Percentiles rank a stretch among this genome's conserved stretches.
phyloP scores from a whole-genome alignment of 2,888 invertebrate species.

The Lutraria lutraria region DNA sequence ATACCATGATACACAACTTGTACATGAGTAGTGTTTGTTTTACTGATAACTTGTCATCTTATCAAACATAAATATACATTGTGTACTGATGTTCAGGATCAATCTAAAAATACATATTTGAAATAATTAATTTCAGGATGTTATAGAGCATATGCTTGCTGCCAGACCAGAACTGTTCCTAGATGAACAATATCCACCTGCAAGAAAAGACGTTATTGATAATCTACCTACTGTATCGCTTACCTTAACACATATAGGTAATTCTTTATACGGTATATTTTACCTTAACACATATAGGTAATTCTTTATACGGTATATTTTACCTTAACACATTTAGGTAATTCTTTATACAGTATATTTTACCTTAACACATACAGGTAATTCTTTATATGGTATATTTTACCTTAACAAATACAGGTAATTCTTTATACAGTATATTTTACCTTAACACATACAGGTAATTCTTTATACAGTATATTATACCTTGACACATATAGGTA shows the following conservation, averaged over 20 bases:
- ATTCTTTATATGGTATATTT: not conserved
- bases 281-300: not conserved
- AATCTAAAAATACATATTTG: too few relatives aligned
- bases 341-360: not conserved
- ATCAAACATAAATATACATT: too few relatives aligned
- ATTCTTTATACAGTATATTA: not conserved
- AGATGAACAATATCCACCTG: constrained; percentile 81
- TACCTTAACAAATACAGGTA: not conserved
- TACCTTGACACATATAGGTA: constrained; percentile 12
- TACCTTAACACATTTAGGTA: not conserved
- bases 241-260: constrained; percentile 70
- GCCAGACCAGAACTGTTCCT: constrained; percentile 81
- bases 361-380: not conserved
- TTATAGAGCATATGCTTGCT: constrained; percentile 82
- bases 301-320: not conserved
- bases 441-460: constrained; percentile 5
- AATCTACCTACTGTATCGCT: constrained; percentile 67
- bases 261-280: not conserved
- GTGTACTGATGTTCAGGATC: too few relatives aligned
- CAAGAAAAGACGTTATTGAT: constrained; percentile 72
- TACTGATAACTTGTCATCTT: too few relatives aligned
- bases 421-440: not conserved
- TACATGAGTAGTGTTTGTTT: too few relatives aligned
- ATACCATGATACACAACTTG: too few relatives aligned
- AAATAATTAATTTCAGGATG: constrained; percentile 72